phyloP scores from a whole-genome alignment of 2,888 invertebrate genomes.

The Eupithecia dodoneata region DNA sequence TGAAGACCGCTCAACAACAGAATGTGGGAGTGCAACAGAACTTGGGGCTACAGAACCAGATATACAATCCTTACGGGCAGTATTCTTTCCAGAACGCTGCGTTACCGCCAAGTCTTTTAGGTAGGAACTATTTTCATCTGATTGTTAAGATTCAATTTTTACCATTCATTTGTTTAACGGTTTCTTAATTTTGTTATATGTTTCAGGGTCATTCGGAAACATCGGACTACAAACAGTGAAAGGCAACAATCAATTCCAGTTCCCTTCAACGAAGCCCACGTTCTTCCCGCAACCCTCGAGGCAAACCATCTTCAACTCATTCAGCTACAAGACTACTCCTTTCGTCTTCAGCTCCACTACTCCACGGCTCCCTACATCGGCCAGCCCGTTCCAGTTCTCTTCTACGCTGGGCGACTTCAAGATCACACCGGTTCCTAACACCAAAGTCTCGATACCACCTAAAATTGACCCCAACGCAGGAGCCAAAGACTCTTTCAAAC shows the following conservation, averaged over 20 bases:
- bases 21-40: slow-evolving; percentile 58
- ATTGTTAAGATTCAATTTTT: not conserved
- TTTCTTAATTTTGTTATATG: not conserved
- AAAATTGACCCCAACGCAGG: slow-evolving; percentile 73
- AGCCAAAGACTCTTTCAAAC: slow-evolving; percentile 68
- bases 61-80: slow-evolving; percentile 63
- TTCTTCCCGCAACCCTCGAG: slow-evolving; percentile 73
- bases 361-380: slow-evolving; percentile 65
- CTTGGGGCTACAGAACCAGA: slow-evolving; percentile 55
- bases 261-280: slow-evolving; percentile 70
- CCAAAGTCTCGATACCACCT: slow-evolving; percentile 64
- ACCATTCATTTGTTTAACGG: not conserved
- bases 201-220: slow-evolving; percentile 83
- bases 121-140: slow-evolving; percentile 51
- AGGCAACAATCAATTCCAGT: slow-evolving; percentile 74
- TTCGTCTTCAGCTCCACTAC: slow-evolving; percentile 67
- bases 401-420: slow-evolving; percentile 71
- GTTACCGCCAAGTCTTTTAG: slow-evolving; percentile 74
- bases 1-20: slow-evolving; percentile 78
- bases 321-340: slow-evolving; percentile 70
- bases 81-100: slow-evolving; percentile 71
- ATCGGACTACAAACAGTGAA: slow-evolving; percentile 84
- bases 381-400: slow-evolving; percentile 69
- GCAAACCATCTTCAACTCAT: slow-evolving; percentile 74
- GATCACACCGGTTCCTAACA: slow-evolving; percentile 77